phyloP scores from a whole-genome alignment of 2,113 vertebrate species.

The Cynoglossus semilaevis region DNA sequence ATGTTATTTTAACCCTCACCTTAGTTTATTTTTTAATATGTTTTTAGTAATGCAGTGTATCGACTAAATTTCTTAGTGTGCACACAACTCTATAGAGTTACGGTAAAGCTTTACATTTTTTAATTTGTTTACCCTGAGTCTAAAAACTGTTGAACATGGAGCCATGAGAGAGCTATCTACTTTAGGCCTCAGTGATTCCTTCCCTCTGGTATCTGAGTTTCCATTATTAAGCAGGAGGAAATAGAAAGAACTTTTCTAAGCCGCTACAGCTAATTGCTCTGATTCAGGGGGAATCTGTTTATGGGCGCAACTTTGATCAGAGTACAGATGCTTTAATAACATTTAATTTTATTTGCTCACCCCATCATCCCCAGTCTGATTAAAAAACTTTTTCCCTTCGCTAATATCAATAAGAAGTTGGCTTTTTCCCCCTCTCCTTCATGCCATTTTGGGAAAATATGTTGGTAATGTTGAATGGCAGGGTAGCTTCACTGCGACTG shows the following conservation, averaged over 20 bases:
- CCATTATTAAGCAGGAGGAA: slow-evolving; percentile 74
- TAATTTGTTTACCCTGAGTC: slow-evolving; percentile 69
- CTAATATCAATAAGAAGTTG: slow-evolving; percentile 71
- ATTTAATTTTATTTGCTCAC: slow-evolving; percentile 82
- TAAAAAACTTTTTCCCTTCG: slow-evolving; percentile 70
- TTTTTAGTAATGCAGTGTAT: slow-evolving; percentile 31
- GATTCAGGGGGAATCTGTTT: slow-evolving; percentile 79
- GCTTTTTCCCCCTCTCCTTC: slow-evolving; percentile 54
- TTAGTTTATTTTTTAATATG: slow-evolving; percentile 28
- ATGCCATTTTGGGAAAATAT: slow-evolving; percentile 66
- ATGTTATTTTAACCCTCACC: slow-evolving; percentile 22
- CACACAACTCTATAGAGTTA: slow-evolving; percentile 59
- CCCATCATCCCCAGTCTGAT: slow-evolving; percentile 76
- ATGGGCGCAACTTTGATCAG: slow-evolving; percentile 80
- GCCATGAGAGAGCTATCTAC: slow-evolving; percentile 70
- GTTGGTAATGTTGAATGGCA: slow-evolving; percentile 73
- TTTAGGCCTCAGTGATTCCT: slow-evolving; percentile 61
- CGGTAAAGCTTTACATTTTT: slow-evolving; percentile 63
- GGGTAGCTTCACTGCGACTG: slow-evolving; percentile 58
- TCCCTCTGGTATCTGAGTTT: slow-evolving; percentile 67
- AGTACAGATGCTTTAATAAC: slow-evolving; percentile 78
- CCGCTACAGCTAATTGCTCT: slow-evolving; percentile 74
- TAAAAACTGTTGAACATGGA: slow-evolving; percentile 66
- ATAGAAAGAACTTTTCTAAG: slow-evolving; percentile 71
- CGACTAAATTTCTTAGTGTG: slow-evolving; percentile 34